phyloP scores from a whole-genome alignment of 2,888 invertebrate genomes.

The Scaptodrosophila latifasciaeformis region DNA sequence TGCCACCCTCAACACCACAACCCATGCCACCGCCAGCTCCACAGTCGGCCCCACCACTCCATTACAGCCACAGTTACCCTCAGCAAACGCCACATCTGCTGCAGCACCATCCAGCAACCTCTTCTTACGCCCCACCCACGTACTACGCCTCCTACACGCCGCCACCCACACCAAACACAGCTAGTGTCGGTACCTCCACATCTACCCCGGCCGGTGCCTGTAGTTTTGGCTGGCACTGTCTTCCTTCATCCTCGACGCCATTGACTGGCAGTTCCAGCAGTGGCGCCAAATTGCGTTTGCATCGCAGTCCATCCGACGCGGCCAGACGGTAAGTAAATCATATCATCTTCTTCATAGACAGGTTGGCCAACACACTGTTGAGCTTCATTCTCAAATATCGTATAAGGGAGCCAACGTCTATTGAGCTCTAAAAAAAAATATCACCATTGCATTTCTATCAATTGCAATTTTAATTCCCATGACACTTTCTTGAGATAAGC shows the following conservation, averaged over 20 bases:
- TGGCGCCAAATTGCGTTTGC: slow-evolving; percentile 58
- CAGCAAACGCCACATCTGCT: slow-evolving; percentile 58
- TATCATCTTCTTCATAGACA: background rate
- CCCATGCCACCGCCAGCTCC: slow-evolving; percentile 62
- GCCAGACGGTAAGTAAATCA: slow-evolving; percentile 71
- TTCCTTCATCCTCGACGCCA: slow-evolving; percentile 44
- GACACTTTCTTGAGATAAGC: slow-evolving; percentile 14
- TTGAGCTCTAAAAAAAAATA: too few relatives aligned
- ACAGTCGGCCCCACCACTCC: slow-evolving; percentile 71
- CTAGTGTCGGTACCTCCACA: slow-evolving; percentile 48
- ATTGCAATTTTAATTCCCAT: slow-evolving; percentile 35
- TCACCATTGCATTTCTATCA: background rate
- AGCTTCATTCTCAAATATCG: too few relatives aligned
- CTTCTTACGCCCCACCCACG: slow-evolving; percentile 43
- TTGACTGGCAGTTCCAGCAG: slow-evolving; percentile 38
- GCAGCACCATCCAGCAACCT: slow-evolving; percentile 52
- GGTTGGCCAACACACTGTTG: too few relatives aligned
- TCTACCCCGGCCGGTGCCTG: slow-evolving; percentile 6
- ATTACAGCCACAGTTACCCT: slow-evolving; percentile 57
- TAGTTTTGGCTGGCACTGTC: slow-evolving; percentile 34
- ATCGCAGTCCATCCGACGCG: slow-evolving; percentile 71
- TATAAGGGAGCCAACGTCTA: too few relatives aligned
- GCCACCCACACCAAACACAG: slow-evolving; percentile 70
- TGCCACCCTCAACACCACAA: slow-evolving; percentile 54
- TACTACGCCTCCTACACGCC: slow-evolving; percentile 68